Base-by-base conservation (phyloP, 1,140 invertebrate genomes). In the Drosophila suzukii region DNA sequence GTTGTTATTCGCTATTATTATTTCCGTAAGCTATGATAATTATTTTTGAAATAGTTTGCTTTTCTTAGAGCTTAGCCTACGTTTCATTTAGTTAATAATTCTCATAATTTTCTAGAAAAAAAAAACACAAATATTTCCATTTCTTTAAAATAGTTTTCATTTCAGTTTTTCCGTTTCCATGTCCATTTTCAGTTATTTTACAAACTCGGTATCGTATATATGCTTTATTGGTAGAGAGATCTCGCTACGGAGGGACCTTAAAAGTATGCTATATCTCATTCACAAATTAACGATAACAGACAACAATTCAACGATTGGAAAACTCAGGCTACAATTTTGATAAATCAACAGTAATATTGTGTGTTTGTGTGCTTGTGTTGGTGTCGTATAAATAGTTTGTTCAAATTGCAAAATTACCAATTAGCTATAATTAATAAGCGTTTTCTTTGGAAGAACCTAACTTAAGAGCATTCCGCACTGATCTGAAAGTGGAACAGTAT, bases 391-490 rank as follows among this genome's bases (percentile, higher is more conserved):
- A 61, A 30, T 67, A 61, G 38, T 62, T 54, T 34, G 51, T 54
- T 62, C 24, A 44, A 54, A 24, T 67, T 67, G 34, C 62, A 49
- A 43, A 70, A 67, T 71, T 55, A 71, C 65, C 68, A 41, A 72
- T 71, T 71, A 72, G 55, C 66, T 86, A 86, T 70, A 88, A 86
- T 85, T 86, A 86, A 86, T 86, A 86, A 86, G 83, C 83, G 83
- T 86, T 86, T 81, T 79, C 62, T 79, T 88, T 86, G 83, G 84
- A 88, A 86, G 83, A 88, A 88, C 84, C 66, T 88, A 88, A 86
- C 83, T 88, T 78, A 81, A 57, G 68, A 75, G 71, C 71, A 60
- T 55, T 56, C 55, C 38, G 44, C 74, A 70, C 67, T 55, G 54
- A n/a, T 66, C 43, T 39, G 38, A 72, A 84, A 80, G 76, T 75